Conservation (phyloP, 2,113 vertebrate genomes). For the Gopherus evgoodei region DNA sequence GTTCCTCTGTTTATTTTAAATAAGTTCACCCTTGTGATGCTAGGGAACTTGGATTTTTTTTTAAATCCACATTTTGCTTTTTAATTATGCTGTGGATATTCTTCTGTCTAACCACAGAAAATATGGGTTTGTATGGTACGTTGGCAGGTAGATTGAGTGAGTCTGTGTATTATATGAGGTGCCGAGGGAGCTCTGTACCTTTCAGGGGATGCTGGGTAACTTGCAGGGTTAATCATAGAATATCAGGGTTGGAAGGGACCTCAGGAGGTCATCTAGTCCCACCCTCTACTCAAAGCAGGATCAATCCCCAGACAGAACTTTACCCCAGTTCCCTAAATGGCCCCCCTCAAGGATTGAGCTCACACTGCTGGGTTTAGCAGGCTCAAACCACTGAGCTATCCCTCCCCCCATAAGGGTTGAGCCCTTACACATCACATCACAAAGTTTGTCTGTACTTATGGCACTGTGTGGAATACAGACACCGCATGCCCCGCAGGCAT, state of each 20-base stretch:
- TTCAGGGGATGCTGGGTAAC: not conserved
- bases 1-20: constrained; percentile 13
- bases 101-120: not conserved
- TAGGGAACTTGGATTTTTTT: not conserved
- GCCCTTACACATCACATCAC: not conserved
- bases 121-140: not conserved
- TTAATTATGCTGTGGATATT: constrained; percentile 42
- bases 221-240: not conserved
- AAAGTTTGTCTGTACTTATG: not conserved
- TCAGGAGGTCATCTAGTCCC: too few relatives aligned
- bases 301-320: too few relatives aligned
- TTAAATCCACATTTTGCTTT: constrained; percentile 32
- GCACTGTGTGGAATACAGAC: not conserved
- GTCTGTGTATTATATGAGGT: not conserved
- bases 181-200: not conserved
- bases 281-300: too few relatives aligned
- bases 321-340: too few relatives aligned
- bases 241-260: too few relatives aligned
- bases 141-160: not conserved
- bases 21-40: constrained; percentile 12
- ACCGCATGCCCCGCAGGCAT: not conserved
- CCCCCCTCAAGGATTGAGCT: too few relatives aligned
- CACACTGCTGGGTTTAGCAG: too few relatives aligned
- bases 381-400: too few relatives aligned
- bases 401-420: not conserved